Evolutionary conservation across 2,797 vertebrate species (phyloP).

Genomic region (Carapus acus): DNA sequence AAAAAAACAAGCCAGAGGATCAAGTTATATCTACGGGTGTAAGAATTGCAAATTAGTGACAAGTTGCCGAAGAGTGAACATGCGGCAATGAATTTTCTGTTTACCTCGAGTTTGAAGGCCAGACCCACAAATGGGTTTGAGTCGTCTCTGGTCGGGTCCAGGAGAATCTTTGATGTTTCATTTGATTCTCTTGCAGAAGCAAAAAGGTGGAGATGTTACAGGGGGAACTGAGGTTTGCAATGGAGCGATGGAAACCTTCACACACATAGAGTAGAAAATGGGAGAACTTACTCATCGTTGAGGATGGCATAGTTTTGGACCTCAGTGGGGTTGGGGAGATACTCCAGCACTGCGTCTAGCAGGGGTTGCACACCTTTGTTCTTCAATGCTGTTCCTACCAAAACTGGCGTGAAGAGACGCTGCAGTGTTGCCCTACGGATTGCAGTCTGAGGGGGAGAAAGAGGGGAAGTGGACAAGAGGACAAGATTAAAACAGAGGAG

Average conservation of each 20-base stretch:
- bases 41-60: background rate
- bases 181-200: slow-evolving; percentile 67
- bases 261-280: too few relatives aligned
- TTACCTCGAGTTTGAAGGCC: slow-evolving; percentile 95
- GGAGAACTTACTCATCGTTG: slow-evolving; percentile 85
- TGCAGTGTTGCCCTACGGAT: slow-evolving; percentile 86
- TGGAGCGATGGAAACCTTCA: too few relatives aligned
- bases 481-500: too few relatives aligned
- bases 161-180: slow-evolving; percentile 73
- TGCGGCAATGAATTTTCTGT: too few relatives aligned
- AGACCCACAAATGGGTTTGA: slow-evolving; percentile 83
- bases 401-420: slow-evolving; percentile 84
- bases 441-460: slow-evolving; percentile 71
- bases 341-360: slow-evolving; percentile 85
- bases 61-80: too few relatives aligned
- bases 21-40: background rate
- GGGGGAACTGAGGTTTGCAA: background rate
- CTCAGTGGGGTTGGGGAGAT: slow-evolving; percentile 88
- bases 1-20: background rate
- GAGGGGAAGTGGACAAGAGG: too few relatives aligned
- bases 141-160: slow-evolving; percentile 78
- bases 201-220: slow-evolving; percentile 8
- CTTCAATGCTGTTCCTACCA: slow-evolving; percentile 92
- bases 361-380: slow-evolving; percentile 96
- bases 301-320: slow-evolving; percentile 87